Evolutionary conservation across 2,888 invertebrate genomes (phyloP).

Genomic region (Hoplodrina ambigua): DNA sequence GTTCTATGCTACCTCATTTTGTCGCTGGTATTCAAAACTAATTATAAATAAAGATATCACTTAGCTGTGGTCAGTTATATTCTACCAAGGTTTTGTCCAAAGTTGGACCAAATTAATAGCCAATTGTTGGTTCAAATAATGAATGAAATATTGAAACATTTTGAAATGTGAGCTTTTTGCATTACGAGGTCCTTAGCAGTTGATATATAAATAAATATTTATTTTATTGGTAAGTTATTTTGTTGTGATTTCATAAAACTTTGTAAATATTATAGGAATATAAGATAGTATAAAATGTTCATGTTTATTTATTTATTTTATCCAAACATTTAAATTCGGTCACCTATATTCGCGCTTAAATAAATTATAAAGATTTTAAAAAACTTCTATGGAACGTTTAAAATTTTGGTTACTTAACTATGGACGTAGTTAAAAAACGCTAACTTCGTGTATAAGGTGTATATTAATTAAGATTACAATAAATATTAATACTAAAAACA

Average conservation of each 20-base stretch:
- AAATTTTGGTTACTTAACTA: neutral
- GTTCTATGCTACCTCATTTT: slow-evolving; percentile 32
- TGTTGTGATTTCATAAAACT: slow-evolving; percentile 83
- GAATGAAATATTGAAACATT: slow-evolving; percentile 12
- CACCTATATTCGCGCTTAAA: too few species aligned
- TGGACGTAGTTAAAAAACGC: slow-evolving; percentile 21
- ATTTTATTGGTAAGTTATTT: slow-evolving; percentile 86
- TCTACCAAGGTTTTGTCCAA: slow-evolving; percentile 17
- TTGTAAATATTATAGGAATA: slow-evolving; percentile 74
- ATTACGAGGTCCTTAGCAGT: slow-evolving; percentile 37
- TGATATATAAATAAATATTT: slow-evolving; percentile 68
- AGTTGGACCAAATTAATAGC: slow-evolving; percentile 17
- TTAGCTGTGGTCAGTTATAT: slow-evolving; percentile 6
- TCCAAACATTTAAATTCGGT: slow-evolving; percentile 44
- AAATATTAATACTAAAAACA: slow-evolving; percentile 46
- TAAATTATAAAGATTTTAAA: neutral
- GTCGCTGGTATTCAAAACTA: slow-evolving; percentile 20
- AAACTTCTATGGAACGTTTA: neutral
- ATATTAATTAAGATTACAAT: slow-evolving; percentile 38
- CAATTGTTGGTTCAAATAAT: slow-evolving; percentile 18
- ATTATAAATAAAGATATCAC: slow-evolving; percentile 20
- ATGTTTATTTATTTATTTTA: slow-evolving; percentile 59
- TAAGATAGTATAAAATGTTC: slow-evolving; percentile 71
- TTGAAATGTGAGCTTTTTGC: slow-evolving; percentile 38
- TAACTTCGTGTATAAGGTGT: slow-evolving; percentile 13